These are phyloP conservation scores for Zoanthus solanderi DNA, from an alignment of 92 coral and sea anemone genomes.

Conservation along the genomic window DNA sequence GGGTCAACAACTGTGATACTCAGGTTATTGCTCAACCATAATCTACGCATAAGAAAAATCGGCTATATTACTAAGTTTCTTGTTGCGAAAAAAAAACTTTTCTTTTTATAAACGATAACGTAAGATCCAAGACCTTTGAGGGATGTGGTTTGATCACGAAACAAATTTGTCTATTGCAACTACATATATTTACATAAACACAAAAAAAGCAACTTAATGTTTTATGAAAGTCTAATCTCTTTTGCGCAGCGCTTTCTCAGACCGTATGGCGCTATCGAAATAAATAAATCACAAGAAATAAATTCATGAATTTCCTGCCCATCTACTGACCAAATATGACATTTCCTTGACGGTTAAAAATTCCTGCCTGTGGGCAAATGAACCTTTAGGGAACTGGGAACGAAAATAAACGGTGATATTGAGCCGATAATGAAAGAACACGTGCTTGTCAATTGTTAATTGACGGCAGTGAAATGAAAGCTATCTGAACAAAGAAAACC, in stretches of 20 bases:
- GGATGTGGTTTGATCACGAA: neutral
- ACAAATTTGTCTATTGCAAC: neutral
- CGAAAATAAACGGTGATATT: neutral
- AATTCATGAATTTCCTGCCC: slow-evolving; percentile 15
- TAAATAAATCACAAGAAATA: slow-evolving; percentile 30
- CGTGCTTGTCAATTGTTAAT: slow-evolving; percentile 6
- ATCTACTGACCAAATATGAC: slow-evolving; percentile 37
- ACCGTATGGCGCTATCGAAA: slow-evolving; percentile 34
- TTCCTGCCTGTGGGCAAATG: neutral
- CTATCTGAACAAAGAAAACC: slow-evolving; percentile 8
- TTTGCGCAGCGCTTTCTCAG: slow-evolving; percentile 34
- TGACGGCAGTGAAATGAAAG: slow-evolving; percentile 22
- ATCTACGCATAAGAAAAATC: slow-evolving; percentile 6
- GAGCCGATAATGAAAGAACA: neutral
- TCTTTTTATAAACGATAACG: neutral
- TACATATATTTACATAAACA: slow-evolving; percentile 14
- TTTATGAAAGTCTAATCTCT: slow-evolving; percentile 24
- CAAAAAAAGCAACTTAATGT: slow-evolving; percentile 21
- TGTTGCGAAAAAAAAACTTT: neutral
- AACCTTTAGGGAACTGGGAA: neutral
- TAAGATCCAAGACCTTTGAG: neutral
- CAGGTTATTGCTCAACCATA: neutral
- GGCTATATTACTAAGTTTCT: neutral
- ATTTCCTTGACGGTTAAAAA: slow-evolving; percentile 9
- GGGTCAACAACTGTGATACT: slow-evolving; percentile 22